Evolutionary conservation across 2,797 vertebrate genomes (phyloP), one percentile per base, ranked within the genome.

Genomic region (Sarcoramphus papa): DNA sequence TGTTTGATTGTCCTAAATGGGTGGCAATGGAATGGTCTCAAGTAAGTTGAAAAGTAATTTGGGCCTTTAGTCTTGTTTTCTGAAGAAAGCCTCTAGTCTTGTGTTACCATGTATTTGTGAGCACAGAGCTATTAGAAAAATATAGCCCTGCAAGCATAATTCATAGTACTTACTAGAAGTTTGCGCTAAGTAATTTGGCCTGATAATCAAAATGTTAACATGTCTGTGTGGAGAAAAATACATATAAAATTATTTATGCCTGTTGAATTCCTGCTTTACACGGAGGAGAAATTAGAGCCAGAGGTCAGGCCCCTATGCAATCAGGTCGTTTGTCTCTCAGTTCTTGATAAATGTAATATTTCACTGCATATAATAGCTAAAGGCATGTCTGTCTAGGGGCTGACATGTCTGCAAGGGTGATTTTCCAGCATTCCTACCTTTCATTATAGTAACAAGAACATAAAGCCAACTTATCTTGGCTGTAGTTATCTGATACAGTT

Each of bases 11-110:
- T 64, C 99, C 99, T 2, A 99, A 99, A 91, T 99, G 99, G 99
- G 97, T 99, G 48, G 99, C 99, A 59, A 99, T 99, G 99, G 99
- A 99, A 69, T 99, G 99, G 99, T 99, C 99, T 85, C 99, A 99
- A 98, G 99, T 99, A 94, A 98, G 98, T 77, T 51, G 37, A 82
- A 41, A 87, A 92, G 25, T 28, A n/a, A 45, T 75, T 50, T 82
- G 23, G 22, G 67, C 21, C 5, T 70, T 60, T 31, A 8, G 53
- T 56, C 41, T 35, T 31, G 9, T 84, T 93, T 92, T 25, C 56
- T 72, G 7, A 87, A 92, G 48, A 53, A 37, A 72, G 5, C 20
- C 12, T 90, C 31, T 51, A 12, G 12, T 35, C 17, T 33, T 56
- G 9, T 63, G 33, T 51, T 75, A 23, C 14, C 4, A 12, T 27